Evolutionary conservation across 2,797 vertebrate species (phyloP), one percentile per base, ranked within the genome.

Genomic region (Acrossocheilus wenchowensis): DNA sequence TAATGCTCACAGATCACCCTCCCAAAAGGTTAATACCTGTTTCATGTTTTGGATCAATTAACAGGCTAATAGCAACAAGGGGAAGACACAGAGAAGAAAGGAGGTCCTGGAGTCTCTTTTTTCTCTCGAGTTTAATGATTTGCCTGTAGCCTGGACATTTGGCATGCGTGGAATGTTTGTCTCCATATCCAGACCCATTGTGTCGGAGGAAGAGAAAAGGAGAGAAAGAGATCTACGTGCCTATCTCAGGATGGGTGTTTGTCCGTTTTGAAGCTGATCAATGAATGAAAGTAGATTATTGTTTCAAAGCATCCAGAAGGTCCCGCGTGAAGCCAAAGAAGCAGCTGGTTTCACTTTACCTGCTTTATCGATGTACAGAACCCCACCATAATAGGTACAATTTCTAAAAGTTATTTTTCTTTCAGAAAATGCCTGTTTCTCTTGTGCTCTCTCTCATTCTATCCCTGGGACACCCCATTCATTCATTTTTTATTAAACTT

Each of bases 401-500:
- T 92, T 92, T 90, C 89, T 90, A 88, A 87, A 87, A 84, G 78
- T 80, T 88, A 90, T 89, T 92, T 90, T 90, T 90, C 84, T 89
- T 90, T 91, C 45, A 78, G 52, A 87, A 87, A 89, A 87, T 86
- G 73, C 80, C 73, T 88, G 86, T 84, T 90, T 91, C 88, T 91
- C 86, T 90, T 90, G 92, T 36, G 36, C 60, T 69, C 66, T 79
- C 78, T 90, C 90, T 89, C 79, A 81, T 79, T 86, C 88, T 90
- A 91, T 95, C 93, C 92, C 90, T 86, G 91, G 93, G 94, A 96
- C 94, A 96, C 95, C 94, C 94, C 95, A 95, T 95, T 94, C 93
- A 95, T 96, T 96, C 93, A 93, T 94, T 93, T 94, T 95, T 95
- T 95, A 96, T 96, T 96, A 96, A 96, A 95, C 94, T 94, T 95